These are phyloP conservation scores for Adelges cooleyi DNA, from an alignment of 1,140 invertebrate species.

Conservation along the genomic window DNA sequence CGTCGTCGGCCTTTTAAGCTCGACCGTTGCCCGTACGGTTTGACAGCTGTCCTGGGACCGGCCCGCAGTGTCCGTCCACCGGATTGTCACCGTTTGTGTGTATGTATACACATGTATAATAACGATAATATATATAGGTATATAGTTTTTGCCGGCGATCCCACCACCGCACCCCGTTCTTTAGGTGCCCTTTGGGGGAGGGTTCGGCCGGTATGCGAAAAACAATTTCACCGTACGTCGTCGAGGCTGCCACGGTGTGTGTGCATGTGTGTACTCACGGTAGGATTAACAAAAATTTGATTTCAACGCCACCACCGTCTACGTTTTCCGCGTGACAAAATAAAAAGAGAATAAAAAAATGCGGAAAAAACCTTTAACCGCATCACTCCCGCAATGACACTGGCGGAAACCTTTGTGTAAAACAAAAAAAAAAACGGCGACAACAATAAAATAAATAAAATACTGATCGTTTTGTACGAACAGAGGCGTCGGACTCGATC, in stretches of 20 bases:
- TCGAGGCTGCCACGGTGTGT: neutral
- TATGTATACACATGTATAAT: neutral
- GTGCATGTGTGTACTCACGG: neutral
- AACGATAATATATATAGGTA: too few relatives aligned
- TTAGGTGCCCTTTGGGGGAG: conserved; percentile 1
- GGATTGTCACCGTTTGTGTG: neutral
- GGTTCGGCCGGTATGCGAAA: conserved; percentile 15
- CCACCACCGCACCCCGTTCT: too few relatives aligned
- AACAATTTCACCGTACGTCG: conserved; percentile 6
- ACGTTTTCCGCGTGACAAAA: conserved; percentile 17
- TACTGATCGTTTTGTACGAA: too few relatives aligned
- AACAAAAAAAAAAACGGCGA: too few relatives aligned
- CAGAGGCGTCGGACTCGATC: too few relatives aligned
- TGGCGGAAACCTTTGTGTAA: too few relatives aligned
- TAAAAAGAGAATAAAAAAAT: neutral
- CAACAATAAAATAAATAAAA: too few relatives aligned
- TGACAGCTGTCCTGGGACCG: conserved; percentile 5
- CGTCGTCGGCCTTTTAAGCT: neutral
- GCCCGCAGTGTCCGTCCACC: neutral
- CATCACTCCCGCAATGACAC: too few relatives aligned
- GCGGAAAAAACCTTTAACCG: too few relatives aligned
- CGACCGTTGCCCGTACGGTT: neutral
- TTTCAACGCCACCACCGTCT: neutral
- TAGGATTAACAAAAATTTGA: conserved; percentile 24
- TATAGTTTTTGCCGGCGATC: neutral